Evolutionary conservation across 2,888 invertebrate genomes (phyloP), one percentile per base, ranked within the genome.

Genomic region (Agriopis leucophaearia): DNA sequence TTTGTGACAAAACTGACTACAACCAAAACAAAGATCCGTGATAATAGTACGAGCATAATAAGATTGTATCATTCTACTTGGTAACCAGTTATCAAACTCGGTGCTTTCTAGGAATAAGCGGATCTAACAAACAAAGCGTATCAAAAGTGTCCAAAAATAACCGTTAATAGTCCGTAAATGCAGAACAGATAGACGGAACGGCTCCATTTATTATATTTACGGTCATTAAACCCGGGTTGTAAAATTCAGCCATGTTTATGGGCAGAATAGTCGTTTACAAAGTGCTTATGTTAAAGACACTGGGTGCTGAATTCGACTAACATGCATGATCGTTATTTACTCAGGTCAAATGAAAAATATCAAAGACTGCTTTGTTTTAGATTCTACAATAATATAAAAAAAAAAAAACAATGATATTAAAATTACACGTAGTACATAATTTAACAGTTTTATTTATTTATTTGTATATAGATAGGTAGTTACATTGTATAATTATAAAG

Each of bases 181-280:
- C 57, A 47, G 40, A 64, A 64, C 55, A 68, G 63, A 64, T 68
- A 71, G 66, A 70, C 69, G 54, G 36, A 71, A 70, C 54, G 71
- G 44, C 61, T 73, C 73, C 71, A 73, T 68, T 68, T 59, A 56
- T 74, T 73, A 73, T 69, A 71, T 74, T 69, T 69, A 71, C 64
- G 74, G 65, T 71, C 74, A 67, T 74, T 74, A 73, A 71, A 69
- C 67, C 50, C 50, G 48, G 58, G 44, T 51, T 48, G 55, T 68
- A 64, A 68, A 67, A 45, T 64, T 54, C 45, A 42, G 63, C 42
- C 59, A 40, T 59, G 55, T 68, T 68, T 68, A 68, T 64, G 63
- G 12, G 16, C 59, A 16, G 55, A 60, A 56, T 60, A 64, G 59
- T 51, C 68, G 64, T 56, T 64, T 55, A 60, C 55, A 68, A 68